Evolutionary conservation across 2,888 invertebrate species (phyloP), one percentile per base, ranked within the genome.

Genomic region (Oscheius onirici): DNA sequence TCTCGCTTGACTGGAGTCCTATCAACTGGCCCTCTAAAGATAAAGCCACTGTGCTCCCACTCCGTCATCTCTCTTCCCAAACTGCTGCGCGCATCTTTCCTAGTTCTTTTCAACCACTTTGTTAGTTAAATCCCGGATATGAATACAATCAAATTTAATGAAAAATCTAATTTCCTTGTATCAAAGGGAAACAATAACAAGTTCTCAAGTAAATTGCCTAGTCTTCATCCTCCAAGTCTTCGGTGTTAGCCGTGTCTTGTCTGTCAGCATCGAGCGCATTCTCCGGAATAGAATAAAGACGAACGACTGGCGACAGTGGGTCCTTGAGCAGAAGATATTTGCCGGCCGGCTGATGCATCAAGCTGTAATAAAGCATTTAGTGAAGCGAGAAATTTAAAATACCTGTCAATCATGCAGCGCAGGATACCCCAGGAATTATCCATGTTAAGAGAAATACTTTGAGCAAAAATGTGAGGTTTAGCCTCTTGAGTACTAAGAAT

Each of bases 341-440:
- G 66, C 86, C 86, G 20, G 75, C 75, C 34, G 81, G 80, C 49
- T 83, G 83, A 60, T 78, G 76, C 84, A 85, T 82, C 72, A 83
- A 82, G 66, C 82, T 82, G 69, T 11, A 72, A 73, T 10, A 10
- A 13, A 46, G 13, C 46, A 17, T 15, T 52, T 52, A 5, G n/a
- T 55, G 15, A 24, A 46, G 6, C 44, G 24, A 17, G 3, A 34
- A 13, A 15, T 24, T 34, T 40, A 24, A 66, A 40, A 52, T n/a
- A 81, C 82, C 76, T 79, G 58, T 99, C 97, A 83, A 99, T 93
- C 86, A 99, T 95, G 89, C 96, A 97, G 17, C 97, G 92, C 74
- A 99, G 90, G 72, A 99, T 94, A 66, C 87, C 99, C 99, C 99
- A 99, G 2, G 95, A 96, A 89, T 99, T 99, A 89, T 99, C 99